Evolutionary conservation across 2,888 invertebrate genomes (phyloP), one percentile per base, ranked within the genome.

Genomic region (Apamea epomidion): DNA sequence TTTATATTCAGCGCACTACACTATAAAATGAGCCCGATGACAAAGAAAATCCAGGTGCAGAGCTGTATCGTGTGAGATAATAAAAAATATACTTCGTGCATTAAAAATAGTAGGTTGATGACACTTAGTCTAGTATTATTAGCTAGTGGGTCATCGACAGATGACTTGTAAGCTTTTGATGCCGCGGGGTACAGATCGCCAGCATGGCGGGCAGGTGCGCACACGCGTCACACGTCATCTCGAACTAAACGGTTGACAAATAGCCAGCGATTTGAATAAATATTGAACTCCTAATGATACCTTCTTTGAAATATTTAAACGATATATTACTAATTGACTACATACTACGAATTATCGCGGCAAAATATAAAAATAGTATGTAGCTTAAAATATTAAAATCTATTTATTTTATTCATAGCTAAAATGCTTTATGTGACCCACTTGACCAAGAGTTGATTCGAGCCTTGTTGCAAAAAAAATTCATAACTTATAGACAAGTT

Each of bases 391-490:
- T 77, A 77, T 73, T 77, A 60, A 76, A 79, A 74, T 77, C 29
- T 77, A 65, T 78, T 77, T 78, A 84, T 80, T 84, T 82, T 81
- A 84, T 87, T 85, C 79, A 84, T 83, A 75, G 32, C 45, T 79
- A 58, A 69, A 78, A 81, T 80, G 62, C 48, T 83, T 80, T 73
- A 77, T 69, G 58, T 58, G 76, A 74, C 68, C 51, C 58, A 51
- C 54, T 7, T n/a, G n/a, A 77, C 64, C 58, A 77, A 88, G 76
- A 91, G 92, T 93, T 92, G 91, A 90, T 86, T 85, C 87, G 76
- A 86, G 83, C 85, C 80, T 71, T 90, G 89, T 88, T 91, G 92
- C 92, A 91, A 92, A 91, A 90, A 90, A 91, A 88, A 89, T 68
- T 81, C 90, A 91, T 91, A 88, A 88, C 90, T 88, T 86, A 60